These are phyloP conservation scores for Saimiri boliviensis DNA, from an alignment of 2,113 vertebrate genomes.

Conservation along the genomic window DNA sequence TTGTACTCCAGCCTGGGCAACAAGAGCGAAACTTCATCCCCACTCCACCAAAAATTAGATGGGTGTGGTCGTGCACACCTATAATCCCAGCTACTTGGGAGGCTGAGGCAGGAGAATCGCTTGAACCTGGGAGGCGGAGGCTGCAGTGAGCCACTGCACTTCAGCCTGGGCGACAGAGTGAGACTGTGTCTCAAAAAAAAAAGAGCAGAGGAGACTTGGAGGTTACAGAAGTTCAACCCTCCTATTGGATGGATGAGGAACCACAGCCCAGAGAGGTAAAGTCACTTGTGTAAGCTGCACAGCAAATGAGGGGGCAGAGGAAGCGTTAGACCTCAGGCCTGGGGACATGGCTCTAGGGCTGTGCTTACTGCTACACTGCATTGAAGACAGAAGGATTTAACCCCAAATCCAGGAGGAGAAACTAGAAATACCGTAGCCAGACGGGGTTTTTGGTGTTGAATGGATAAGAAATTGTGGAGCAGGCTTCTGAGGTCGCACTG, in stretches of 20 bases:
- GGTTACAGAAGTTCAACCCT: background rate
- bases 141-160: no score
- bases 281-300: background rate
- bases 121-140: no score
- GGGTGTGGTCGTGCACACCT: no score
- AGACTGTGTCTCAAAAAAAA: no score
- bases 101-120: no score
- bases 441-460: background rate
- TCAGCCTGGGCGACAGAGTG: no score
- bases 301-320: background rate
- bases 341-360: accelerated
- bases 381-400: background rate
- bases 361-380: background rate
- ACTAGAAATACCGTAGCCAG: background rate
- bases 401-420: background rate
- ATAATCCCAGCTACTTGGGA: no score
- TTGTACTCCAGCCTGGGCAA: no score
- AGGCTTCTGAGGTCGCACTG: background rate
- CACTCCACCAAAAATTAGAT: no score
- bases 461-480: background rate
- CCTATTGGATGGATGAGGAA: accelerated
- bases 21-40: no score
- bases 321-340: background rate
- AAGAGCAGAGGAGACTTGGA: background rate
- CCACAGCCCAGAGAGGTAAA: background rate